phyloP scores from a whole-genome alignment of 2,888 invertebrate species.

The Drosophila mercatorum region DNA sequence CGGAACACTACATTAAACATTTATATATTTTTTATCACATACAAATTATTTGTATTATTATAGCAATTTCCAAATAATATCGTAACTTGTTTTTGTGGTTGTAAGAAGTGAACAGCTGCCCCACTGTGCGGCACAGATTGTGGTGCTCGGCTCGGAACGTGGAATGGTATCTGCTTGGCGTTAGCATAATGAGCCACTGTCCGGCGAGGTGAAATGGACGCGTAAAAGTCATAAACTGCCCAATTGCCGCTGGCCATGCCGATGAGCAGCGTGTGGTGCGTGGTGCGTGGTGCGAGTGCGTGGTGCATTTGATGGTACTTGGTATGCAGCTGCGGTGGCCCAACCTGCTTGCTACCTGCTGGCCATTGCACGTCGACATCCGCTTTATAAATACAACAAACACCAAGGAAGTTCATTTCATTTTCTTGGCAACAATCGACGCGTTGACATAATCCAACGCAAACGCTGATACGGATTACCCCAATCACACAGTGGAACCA shows the following conservation, averaged over 20 bases:
- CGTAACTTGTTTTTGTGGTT: neutral
- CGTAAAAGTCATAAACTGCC: conserved; percentile 72
- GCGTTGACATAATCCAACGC: conserved; percentile 71
- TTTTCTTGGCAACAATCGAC: conserved; percentile 75
- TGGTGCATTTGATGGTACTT: conserved; percentile 35
- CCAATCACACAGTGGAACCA: conserved; percentile 3
- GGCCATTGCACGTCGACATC: conserved; percentile 56
- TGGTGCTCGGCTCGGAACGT: neutral
- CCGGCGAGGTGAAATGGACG: conserved; percentile 70
- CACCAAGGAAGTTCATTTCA: conserved; percentile 83
- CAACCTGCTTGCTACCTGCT: conserved; percentile 15
- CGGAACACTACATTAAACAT: neutral
- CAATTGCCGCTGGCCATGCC: conserved; percentile 47
- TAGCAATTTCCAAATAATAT: neutral
- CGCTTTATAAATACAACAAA: conserved; percentile 84
- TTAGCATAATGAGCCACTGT: conserved; percentile 55
- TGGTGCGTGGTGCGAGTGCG: neutral
- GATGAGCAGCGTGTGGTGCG: conserved; percentile 29
- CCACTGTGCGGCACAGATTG: conserved; percentile 30
- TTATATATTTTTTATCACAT: no score
- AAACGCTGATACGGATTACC: conserved; percentile 12
- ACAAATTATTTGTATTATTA: no score
- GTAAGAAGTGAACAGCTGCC: no score
- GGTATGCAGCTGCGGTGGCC: conserved; percentile 55
- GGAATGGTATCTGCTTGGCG: conserved; percentile 4